Base-by-base conservation (phyloP, 2,113 vertebrate species). In the Hiodon tergisus region DNA sequence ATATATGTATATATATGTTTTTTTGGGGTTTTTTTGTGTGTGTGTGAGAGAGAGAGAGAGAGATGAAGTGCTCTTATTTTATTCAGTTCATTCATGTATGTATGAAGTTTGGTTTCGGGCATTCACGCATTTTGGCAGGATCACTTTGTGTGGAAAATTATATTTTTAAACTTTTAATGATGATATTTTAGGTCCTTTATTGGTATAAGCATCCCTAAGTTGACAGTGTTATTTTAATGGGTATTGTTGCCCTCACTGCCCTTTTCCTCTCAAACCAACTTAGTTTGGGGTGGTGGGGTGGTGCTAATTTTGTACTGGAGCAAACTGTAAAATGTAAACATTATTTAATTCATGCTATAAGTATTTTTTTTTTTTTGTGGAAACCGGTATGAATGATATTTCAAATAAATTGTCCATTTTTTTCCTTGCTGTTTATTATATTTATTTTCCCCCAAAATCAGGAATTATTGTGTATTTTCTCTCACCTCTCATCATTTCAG, bases 291-390 rank as follows among this genome's bases (percentile, higher is more conserved):
- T 53, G 58, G 59, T 14, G 47, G 71, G 58, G 71, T 72, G 57
- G n/a, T 72, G 71, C 58, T 52, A 51, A 62, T 59, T 58, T 74
- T 67, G 65, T 16, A 16, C 13, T 67, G 31, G 65, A 50, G 13
- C 46, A 17, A 68, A 58, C 63, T 67, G 54, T 75, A 58, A 47
- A 59, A 67, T 58, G 47, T 55, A 16, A 58, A 65, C 60, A 48
- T 67, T 47, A 55, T 67, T 67, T 75, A 50, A 50, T 67, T 67
- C 68, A 55, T 74, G 63, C 46, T 75, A 67, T 58, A 66, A 66
- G 31, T 31, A 1, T 31, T 31, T 31, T 31, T 31, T 31, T 31
- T 31, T 31, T 31, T 31, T 31, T 31, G 31, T 31, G 31, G 31
- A 31, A 31, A 31, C 31, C 31, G 31, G 31, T 31, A 31, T 31